A percentile compares a stretch with the other conserved stretches of the same genome.
These are phyloP conservation scores for Drosophila tropicalis DNA, from an alignment of 1,140 invertebrate species.

Conservation along the genomic window DNA sequence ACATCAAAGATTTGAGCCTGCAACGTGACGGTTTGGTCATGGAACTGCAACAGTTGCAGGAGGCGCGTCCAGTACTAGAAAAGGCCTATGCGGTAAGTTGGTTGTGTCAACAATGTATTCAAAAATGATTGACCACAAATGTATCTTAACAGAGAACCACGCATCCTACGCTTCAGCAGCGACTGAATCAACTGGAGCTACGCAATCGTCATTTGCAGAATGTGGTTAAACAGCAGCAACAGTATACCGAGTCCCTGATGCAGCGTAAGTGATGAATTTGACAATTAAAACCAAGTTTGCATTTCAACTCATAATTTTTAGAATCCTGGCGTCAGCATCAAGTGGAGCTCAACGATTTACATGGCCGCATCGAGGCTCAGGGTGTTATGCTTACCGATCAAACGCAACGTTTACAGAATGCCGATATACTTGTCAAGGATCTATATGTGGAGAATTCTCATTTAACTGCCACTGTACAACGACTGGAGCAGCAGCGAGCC, in stretches of 20 bases:
- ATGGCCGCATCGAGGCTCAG: conserved; percentile 85
- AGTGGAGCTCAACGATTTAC: conserved; percentile 85
- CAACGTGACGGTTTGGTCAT: conserved; percentile 84
- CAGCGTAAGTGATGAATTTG: conserved; percentile 85
- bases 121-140: background rate
- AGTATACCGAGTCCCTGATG: conserved; percentile 86
- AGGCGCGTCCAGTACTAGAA: conserved; percentile 81
- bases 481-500: conserved; percentile 85
- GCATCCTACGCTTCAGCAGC: conserved; percentile 79
- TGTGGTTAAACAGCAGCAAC: conserved; percentile 87
- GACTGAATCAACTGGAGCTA: conserved; percentile 84
- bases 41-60: conserved; percentile 84
- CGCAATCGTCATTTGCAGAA: conserved; percentile 86
- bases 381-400: conserved; percentile 87
- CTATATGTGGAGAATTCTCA: conserved; percentile 92
- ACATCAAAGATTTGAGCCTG: conserved; percentile 83
- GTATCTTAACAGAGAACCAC: conserved; percentile 62
- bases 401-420: conserved; percentile 87
- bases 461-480: conserved; percentile 87
- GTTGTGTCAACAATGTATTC: background rate
- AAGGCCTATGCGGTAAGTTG: conserved; percentile 82
- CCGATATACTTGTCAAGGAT: conserved; percentile 90
- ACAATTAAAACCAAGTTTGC: background rate
- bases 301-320: conserved; percentile 50
- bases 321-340: conserved; percentile 87